Evolutionary conservation across 2,888 invertebrate genomes (phyloP).

Genomic region (Scaptomyza parva): DNA sequence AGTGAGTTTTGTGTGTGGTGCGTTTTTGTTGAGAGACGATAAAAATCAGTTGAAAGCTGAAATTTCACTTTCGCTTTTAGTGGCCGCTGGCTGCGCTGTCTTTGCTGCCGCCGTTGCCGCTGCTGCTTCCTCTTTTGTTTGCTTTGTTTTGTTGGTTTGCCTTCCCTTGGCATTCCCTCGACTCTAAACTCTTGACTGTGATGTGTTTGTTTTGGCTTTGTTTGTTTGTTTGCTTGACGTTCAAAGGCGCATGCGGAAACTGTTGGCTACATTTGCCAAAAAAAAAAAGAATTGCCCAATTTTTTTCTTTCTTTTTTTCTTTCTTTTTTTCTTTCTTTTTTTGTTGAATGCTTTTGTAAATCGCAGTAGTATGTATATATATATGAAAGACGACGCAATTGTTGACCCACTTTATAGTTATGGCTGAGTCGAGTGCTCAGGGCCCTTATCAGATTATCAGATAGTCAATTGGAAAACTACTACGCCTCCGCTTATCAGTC

Average conservation of each 20-base stretch:
- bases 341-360: neutral
- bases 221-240: conserved; percentile 41
- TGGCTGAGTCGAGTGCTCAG: conserved; percentile 43
- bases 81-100: conserved; percentile 39
- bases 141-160: conserved; percentile 44
- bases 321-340: neutral
- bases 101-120: conserved; percentile 18
- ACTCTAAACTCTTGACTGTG: conserved; percentile 7
- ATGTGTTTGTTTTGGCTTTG: conserved; percentile 42
- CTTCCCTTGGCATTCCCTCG: neutral
- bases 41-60: conserved; percentile 82
- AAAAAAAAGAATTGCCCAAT: conserved; percentile 38
- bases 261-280: conserved; percentile 21
- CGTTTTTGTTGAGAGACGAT: conserved; percentile 51
- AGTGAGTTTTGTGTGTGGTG: conserved; percentile 34
- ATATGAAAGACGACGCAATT: conserved; percentile 19
- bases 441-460: conserved; percentile 46
- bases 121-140: conserved; percentile 58
- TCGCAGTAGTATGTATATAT: neutral
- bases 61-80: conserved; percentile 85
- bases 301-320: neutral
- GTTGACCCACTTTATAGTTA: conserved; percentile 49
- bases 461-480: conserved; percentile 14
- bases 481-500: conserved; percentile 32
- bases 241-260: conserved; percentile 54